Evolutionary conservation across 2,113 vertebrate species (phyloP), one percentile per base, ranked within the genome.

Genomic region (Colossoma macropomum): DNA sequence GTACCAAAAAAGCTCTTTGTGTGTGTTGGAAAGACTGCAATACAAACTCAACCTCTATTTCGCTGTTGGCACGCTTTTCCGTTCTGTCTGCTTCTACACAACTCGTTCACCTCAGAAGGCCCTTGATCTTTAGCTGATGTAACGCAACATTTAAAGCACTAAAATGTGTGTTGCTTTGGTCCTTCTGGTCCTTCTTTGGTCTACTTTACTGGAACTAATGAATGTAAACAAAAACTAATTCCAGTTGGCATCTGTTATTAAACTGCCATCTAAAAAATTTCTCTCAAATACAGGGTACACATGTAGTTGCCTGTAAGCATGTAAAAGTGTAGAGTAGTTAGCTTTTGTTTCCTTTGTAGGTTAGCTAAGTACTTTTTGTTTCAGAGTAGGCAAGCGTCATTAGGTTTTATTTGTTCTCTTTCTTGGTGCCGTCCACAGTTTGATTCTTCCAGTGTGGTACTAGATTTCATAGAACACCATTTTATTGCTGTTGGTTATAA

Each of bases 41-140:
- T 41, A 70, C 68, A 70, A n/a, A 70, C 68, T 70, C 27, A 62
- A 79, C 62, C 85, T 32, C 28, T n/a, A 77, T 74, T 70, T 81
- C 68, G 73, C 15, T 25, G 76, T 34, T 34, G 73, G 59, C 80
- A 59, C 6, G 13, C 9, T 71, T 70, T n/a, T 38, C 30, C 34
- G 66, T 23, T 69, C 66, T 38, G 66, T 38, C 66, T 38, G 66
- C 21, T 69, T 69, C 19, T 23, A 23, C 66, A 34, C 66, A 9
- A 11, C 41, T 11, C 41, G 38, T 71, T 41, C 10, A 45, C 59
- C 11, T 45, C 21, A 45, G 23, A n/a, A 71, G 21, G 38, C 38
- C 23, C 23, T 21, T 71, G 68, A 71, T 34, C 32, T 23, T 38
- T 38, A 69, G 32, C 68, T 71, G 68, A 71, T 45, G 34, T 45